phyloP scores from a whole-genome alignment of 2,113 vertebrate species.

The Spermophilus dauricus region DNA sequence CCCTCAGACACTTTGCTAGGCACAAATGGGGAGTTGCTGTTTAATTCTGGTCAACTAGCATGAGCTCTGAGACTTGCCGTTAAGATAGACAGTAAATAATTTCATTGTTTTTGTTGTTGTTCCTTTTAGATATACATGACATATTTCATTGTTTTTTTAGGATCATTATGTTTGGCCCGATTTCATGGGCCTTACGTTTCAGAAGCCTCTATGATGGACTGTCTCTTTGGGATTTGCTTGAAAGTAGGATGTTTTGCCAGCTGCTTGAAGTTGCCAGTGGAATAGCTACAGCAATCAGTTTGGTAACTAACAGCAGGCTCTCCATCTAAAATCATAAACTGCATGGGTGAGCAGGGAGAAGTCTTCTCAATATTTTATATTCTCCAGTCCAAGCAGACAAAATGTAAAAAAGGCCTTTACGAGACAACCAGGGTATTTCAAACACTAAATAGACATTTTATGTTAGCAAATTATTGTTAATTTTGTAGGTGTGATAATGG shows the following conservation, averaged over 20 bases:
- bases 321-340: constrained; percentile 30
- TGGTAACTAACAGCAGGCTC: constrained; percentile 9
- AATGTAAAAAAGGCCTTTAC: constrained; percentile 41
- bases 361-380: constrained; percentile 10
- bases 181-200: constrained; percentile 62
- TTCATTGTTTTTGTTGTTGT: constrained; percentile 48
- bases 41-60: constrained; percentile 14
- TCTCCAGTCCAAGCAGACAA: constrained; percentile 32
- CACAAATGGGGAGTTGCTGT: neutral
- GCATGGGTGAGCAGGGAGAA: neutral
- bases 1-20: neutral
- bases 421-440: neutral
- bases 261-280: neutral
- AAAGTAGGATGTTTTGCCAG: constrained; percentile 65
- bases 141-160: constrained; percentile 54
- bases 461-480: constrained; percentile 32
- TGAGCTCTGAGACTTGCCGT: constrained; percentile 10
- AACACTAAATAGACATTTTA: constrained; percentile 51
- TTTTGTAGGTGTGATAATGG: constrained; percentile 22
- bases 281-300: neutral
- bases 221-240: constrained; percentile 53
- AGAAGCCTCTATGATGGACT: constrained; percentile 45
- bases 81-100: constrained; percentile 49
- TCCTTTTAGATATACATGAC: no score
- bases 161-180: constrained; percentile 59